phyloP scores from a whole-genome alignment of 64 coral and sea anemone genomes.

The Pocillopora verrucosa region DNA sequence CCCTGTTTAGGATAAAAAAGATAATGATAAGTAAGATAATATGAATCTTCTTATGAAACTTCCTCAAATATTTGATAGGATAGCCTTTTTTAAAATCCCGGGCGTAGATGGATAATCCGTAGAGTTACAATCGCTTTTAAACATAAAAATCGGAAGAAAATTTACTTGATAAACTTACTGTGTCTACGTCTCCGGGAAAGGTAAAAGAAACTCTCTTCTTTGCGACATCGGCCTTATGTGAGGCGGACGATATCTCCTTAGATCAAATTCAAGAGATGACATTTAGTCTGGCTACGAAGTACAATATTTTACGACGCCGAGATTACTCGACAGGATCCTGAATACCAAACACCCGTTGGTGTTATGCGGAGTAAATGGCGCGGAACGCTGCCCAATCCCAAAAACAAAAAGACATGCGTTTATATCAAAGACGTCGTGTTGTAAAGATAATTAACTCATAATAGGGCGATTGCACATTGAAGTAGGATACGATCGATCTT shows the following conservation, averaged over 20 bases:
- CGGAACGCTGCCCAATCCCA: background rate
- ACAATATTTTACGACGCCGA: background rate
- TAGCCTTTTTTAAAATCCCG: no score
- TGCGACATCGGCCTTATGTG: slow-evolving; percentile 9
- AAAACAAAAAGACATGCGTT: background rate
- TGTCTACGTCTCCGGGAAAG: slow-evolving; percentile 59
- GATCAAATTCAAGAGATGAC: background rate
- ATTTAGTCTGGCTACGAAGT: background rate
- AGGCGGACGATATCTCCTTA: background rate
- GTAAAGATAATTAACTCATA: slow-evolving; percentile 25
- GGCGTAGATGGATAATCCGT: no score
- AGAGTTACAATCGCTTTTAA: background rate
- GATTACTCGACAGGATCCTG: background rate
- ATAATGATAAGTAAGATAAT: no score
- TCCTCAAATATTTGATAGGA: no score
- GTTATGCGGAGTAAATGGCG: background rate
- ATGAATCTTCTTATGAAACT: no score
- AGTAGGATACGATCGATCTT: background rate
- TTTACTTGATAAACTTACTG: slow-evolving; percentile 19
- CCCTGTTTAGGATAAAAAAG: no score
- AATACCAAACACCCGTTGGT: background rate
- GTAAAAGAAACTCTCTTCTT: slow-evolving; percentile 68
- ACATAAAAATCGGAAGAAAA: background rate
- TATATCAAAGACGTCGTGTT: background rate
- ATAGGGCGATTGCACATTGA: background rate